These are phyloP conservation scores for Podiceps cristatus DNA, from an alignment of 2,113 vertebrate species.

Conservation along the genomic window DNA sequence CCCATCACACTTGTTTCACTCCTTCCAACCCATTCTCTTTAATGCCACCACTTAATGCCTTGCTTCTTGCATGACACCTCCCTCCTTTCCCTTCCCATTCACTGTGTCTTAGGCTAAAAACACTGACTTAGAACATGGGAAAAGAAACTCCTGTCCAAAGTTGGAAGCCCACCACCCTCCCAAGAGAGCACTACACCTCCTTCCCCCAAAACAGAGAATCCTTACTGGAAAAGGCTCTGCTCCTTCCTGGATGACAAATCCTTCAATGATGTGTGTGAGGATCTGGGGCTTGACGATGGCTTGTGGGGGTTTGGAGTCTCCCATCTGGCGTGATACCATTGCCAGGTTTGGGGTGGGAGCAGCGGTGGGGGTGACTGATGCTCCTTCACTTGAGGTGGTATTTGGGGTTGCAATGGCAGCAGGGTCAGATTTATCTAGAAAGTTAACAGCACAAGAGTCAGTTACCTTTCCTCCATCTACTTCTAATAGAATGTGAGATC, in stretches of 20 bases:
- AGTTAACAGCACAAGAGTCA: background rate
- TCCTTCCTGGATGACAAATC: slow-evolving; percentile 98
- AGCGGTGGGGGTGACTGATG: slow-evolving; percentile 43
- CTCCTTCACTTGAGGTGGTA: slow-evolving; percentile 46
- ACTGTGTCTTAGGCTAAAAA: background rate
- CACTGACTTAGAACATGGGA: background rate
- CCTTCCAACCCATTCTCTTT: background rate
- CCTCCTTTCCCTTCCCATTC: background rate
- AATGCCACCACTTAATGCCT: background rate
- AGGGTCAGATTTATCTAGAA: slow-evolving; percentile 77
- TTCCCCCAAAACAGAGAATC: background rate
- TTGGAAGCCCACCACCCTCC: background rate
- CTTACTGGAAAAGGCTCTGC: slow-evolving; percentile 97
- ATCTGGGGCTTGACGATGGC: slow-evolving; percentile 99
- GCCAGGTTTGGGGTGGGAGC: slow-evolving; percentile 71
- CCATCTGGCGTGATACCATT: slow-evolving; percentile 78
- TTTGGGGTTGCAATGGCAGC: slow-evolving; percentile 43
- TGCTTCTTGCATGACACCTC: background rate
- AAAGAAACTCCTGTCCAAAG: background rate
- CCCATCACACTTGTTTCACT: background rate
- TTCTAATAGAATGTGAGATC: background rate
- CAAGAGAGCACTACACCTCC: background rate
- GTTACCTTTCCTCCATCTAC: background rate
- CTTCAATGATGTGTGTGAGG: slow-evolving; percentile 97
- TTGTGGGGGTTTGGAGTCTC: slow-evolving; percentile 90